These are phyloP conservation scores for Eremophila alpestris DNA, from an alignment of 2,797 vertebrate genomes.

Conservation along the genomic window DNA sequence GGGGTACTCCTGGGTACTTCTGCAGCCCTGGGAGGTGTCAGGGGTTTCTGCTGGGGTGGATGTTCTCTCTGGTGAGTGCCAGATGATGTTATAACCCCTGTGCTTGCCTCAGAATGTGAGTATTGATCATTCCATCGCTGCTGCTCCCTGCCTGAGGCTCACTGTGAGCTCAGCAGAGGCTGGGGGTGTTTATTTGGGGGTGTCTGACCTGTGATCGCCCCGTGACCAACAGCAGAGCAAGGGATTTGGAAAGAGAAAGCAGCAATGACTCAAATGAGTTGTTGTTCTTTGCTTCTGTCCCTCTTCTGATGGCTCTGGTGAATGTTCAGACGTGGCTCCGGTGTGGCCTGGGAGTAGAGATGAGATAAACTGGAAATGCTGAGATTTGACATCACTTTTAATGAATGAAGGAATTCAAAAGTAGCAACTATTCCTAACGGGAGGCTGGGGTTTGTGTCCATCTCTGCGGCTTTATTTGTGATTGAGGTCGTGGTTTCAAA, in stretches of 20 bases:
- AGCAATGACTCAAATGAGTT: neutral
- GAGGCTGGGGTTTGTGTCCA: too few species aligned
- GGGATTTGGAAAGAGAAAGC: neutral
- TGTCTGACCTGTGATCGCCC: neutral
- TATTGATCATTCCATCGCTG: conserved; percentile 30
- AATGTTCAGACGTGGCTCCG: too few species aligned
- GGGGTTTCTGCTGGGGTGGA: neutral
- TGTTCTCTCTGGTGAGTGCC: neutral
- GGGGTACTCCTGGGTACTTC: neutral
- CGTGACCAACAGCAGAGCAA: neutral
- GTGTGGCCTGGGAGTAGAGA: neutral
- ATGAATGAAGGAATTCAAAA: neutral
- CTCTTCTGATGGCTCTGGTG: neutral
- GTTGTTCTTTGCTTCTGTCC: neutral
- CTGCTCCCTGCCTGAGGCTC: neutral
- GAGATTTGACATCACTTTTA: neutral
- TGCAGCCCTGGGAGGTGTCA: neutral
- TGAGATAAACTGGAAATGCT: neutral
- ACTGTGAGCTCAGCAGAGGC: neutral
- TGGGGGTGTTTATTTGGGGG: neutral
- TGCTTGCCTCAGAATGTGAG: conserved; percentile 1
- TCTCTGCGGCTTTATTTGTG: too few species aligned
- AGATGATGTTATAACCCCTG: neutral
- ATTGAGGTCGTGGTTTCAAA: too few species aligned
- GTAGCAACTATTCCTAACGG: neutral